phyloP scores from a whole-genome alignment of 2,113 vertebrate species.

The Carassius auratus region DNA sequence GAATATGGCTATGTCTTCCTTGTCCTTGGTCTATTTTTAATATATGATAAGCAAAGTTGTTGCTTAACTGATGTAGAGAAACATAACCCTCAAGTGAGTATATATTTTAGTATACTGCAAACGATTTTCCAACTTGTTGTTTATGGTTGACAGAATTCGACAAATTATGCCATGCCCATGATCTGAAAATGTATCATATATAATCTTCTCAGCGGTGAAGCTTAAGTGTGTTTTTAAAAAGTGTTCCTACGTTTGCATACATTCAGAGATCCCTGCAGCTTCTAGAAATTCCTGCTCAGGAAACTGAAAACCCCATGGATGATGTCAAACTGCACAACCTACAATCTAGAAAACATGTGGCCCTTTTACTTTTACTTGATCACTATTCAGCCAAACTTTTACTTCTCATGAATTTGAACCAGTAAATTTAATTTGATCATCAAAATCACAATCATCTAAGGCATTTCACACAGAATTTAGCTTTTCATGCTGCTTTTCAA shows the following conservation, averaged over 20 bases:
- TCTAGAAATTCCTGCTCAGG: slow-evolving; percentile 20
- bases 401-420: neutral
- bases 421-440: neutral
- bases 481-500: slow-evolving; percentile 1
- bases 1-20: neutral
- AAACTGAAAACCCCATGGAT: neutral
- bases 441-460: neutral
- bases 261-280: slow-evolving; percentile 13
- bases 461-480: neutral
- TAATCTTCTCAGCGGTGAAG: neutral
- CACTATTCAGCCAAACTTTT: neutral
- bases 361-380: neutral
- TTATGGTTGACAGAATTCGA: neutral
- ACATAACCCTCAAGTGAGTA: neutral
- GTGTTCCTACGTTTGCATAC: slow-evolving; percentile 1
- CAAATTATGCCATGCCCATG: slow-evolving; percentile 9
- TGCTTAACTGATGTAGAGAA: slow-evolving; percentile 8
- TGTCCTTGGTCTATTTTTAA: neutral
- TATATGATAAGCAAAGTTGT: slow-evolving; percentile 1
- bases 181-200: slow-evolving; percentile 5
- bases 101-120: neutral
- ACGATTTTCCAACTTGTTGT: neutral
- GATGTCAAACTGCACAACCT: slow-evolving; percentile 15
- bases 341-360: slow-evolving; percentile 13
- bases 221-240: neutral